phyloP scores from a whole-genome alignment of 2,888 invertebrate species.

The Amiota mariae region DNA sequence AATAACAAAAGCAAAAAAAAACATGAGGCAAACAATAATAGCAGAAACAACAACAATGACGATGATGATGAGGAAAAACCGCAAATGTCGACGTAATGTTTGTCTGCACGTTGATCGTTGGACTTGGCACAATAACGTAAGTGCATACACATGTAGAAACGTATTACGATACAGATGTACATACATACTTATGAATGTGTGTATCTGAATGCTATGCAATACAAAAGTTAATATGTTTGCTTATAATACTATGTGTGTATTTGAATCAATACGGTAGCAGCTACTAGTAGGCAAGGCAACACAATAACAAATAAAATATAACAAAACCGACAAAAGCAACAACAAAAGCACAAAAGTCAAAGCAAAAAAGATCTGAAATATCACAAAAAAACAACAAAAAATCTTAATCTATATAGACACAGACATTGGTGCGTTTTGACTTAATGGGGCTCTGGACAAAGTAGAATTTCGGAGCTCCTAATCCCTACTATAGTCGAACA shows the following conservation, averaged over 20 bases:
- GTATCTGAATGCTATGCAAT: not conserved
- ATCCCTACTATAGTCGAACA: too few species aligned
- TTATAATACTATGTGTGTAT: conserved; percentile 18
- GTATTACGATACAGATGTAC: not conserved
- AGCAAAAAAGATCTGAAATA: conserved; percentile 28
- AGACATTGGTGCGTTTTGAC: not conserved
- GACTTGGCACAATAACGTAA: conserved; percentile 70
- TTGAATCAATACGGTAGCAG: not conserved
- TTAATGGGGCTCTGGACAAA: too few species aligned
- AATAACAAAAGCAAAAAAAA: conserved; percentile 21
- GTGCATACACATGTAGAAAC: conserved; percentile 20
- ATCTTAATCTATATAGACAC: not conserved
- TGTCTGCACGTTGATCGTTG: conserved; percentile 58
- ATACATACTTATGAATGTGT: conserved; percentile 1
- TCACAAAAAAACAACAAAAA: conserved; percentile 32
- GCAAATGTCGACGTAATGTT: conserved; percentile 32
- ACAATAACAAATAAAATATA: conserved; percentile 41
- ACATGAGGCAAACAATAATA: conserved; percentile 20
- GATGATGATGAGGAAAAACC: conserved; percentile 23
- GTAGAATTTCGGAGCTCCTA: too few species aligned
- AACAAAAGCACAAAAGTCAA: not conserved
- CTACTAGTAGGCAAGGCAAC: conserved; percentile 8
- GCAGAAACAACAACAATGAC: conserved; percentile 28
- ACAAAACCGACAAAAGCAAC: conserved; percentile 51
- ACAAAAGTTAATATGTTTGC: conserved; percentile 45